Conservation (phyloP, 2,888 invertebrate species). For the Volucella bombylans region DNA sequence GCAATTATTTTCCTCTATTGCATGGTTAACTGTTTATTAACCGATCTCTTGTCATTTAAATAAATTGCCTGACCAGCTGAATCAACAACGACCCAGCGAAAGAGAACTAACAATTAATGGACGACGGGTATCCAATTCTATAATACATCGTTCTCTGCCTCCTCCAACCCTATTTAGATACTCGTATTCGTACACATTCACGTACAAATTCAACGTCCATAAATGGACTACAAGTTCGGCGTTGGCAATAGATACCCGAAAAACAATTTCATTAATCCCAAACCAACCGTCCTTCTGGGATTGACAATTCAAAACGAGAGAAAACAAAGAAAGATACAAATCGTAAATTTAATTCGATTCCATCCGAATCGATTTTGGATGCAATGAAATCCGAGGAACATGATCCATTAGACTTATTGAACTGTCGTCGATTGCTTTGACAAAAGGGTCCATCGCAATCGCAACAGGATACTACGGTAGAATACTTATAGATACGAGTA, state of each 20-base stretch:
- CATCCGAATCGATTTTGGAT: conserved; percentile 9
- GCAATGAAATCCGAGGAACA: conserved; percentile 40
- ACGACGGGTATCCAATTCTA: conserved; percentile 9
- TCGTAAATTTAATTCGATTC: conserved; percentile 49
- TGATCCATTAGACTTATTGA: conserved; percentile 67
- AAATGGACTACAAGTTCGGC: too few relatives aligned
- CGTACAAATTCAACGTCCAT: neutral
- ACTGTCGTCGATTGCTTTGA: conserved; percentile 49
- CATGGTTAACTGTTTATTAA: conserved; percentile 62
- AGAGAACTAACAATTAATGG: conserved; percentile 59
- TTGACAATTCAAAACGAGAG: conserved; percentile 52
- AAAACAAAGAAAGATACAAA: conserved; percentile 49
- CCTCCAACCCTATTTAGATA: conserved; percentile 19
- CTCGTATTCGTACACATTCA: neutral
- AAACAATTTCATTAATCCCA: conserved; percentile 1
- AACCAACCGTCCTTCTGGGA: conserved; percentile 21
- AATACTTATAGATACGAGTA: conserved; percentile 30
- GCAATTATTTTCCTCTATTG: conserved; percentile 18
- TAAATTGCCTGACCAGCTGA: conserved; percentile 68
- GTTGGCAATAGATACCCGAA: conserved; percentile 48
- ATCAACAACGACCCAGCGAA: conserved; percentile 46
- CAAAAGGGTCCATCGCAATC: neutral
- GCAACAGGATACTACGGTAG: conserved; percentile 44
- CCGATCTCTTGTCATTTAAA: conserved; percentile 67
- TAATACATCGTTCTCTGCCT: neutral